Conservation (phyloP, 2,888 invertebrate species). For the Chironomus tentans region DNA sequence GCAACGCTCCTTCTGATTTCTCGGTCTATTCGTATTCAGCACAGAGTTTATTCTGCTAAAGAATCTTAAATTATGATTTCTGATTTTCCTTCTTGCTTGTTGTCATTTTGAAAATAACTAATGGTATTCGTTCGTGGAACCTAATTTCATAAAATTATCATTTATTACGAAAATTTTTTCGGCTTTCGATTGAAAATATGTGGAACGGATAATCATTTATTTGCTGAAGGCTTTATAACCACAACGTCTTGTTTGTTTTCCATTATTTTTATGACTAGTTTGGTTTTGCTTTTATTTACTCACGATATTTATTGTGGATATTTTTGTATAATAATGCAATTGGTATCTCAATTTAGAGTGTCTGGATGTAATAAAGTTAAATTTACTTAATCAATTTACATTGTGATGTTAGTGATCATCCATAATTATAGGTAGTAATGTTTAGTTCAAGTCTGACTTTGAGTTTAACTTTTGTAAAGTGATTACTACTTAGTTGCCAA, state of each 20-base stretch:
- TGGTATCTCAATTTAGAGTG: not conserved
- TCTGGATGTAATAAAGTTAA: not conserved
- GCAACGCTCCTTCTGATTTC: not conserved
- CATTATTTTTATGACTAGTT: not conserved
- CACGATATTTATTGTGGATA: not conserved
- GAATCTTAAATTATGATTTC: not conserved
- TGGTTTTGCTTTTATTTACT: not conserved
- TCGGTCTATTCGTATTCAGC: not conserved
- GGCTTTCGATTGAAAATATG: not conserved
- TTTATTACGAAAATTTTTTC: slow-evolving; percentile 1
- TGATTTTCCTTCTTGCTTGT: not conserved
- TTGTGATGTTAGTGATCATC: too few species aligned
- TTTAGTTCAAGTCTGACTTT: too few species aligned
- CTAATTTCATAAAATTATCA: slow-evolving; percentile 26
- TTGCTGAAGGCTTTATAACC: not conserved
- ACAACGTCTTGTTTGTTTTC: not conserved
- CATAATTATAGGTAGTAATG: too few species aligned
- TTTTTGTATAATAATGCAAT: not conserved
- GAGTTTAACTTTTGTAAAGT: too few species aligned
- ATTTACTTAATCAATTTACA: not conserved
- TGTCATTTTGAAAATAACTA: not conserved
- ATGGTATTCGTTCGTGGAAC: not conserved
- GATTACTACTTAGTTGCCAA: too few species aligned
- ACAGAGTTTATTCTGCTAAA: not conserved
- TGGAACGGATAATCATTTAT: not conserved